These are phyloP conservation scores for Oscheius sp. DNA, from an alignment of 2,888 invertebrate genomes.

Conservation along the genomic window DNA sequence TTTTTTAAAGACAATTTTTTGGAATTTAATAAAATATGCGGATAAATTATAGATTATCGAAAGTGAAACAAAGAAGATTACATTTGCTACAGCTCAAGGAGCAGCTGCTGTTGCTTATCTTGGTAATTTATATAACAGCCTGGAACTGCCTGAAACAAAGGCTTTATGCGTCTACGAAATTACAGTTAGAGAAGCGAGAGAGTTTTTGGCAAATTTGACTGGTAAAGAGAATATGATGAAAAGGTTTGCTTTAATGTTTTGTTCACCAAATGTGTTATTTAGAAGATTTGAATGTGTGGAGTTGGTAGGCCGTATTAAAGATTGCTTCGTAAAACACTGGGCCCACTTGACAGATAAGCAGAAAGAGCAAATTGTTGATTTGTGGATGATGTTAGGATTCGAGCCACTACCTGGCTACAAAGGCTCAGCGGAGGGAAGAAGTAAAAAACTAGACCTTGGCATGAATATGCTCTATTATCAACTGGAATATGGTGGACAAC, in stretches of 20 bases:
- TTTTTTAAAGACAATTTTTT: too few relatives aligned
- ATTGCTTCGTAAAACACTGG: slow-evolving; percentile 66
- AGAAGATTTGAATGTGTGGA: slow-evolving; percentile 62
- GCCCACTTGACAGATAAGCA: slow-evolving; percentile 64
- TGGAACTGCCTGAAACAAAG: slow-evolving; percentile 69
- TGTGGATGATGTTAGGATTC: slow-evolving; percentile 69
- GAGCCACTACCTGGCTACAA: slow-evolving; percentile 59
- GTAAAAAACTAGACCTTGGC: slow-evolving; percentile 63
- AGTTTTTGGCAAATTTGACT: slow-evolving; percentile 43
- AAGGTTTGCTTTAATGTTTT: too few relatives aligned
- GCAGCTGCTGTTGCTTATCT: slow-evolving; percentile 61
- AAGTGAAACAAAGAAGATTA: slow-evolving; percentile 66
- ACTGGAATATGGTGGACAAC: slow-evolving; percentile 67
- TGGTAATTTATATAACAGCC: slow-evolving; percentile 59
- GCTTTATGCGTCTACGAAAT: slow-evolving; percentile 67
- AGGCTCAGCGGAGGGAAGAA: slow-evolving; percentile 54
- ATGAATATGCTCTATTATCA: slow-evolving; percentile 67
- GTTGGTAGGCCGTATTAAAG: slow-evolving; percentile 66
- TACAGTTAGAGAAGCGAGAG: slow-evolving; percentile 53
- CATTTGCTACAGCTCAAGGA: slow-evolving; percentile 64
- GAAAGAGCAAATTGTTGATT: slow-evolving; percentile 62
- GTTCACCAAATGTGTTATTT: background rate
- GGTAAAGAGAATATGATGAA: slow-evolving; percentile 44
- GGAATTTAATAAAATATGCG: too few relatives aligned
- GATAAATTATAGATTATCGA: slow-evolving; percentile 52